These are phyloP conservation scores for Minunthozetes semirufus DNA, from an alignment of 2,888 invertebrate species.

Conservation along the genomic window DNA sequence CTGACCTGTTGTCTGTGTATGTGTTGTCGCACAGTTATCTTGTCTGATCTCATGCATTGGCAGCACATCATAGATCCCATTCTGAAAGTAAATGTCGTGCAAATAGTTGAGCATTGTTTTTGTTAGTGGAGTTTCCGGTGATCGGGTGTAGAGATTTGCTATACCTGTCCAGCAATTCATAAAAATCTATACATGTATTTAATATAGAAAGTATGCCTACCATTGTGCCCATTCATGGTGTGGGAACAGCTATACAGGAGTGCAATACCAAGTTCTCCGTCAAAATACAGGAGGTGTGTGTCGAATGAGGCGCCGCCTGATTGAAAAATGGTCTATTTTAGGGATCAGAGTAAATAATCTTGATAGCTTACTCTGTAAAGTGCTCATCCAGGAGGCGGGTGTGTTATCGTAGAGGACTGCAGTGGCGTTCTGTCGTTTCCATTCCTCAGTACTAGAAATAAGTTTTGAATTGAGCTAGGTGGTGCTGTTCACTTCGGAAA, in stretches of 20 bases:
- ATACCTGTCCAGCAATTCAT: constrained; percentile 2
- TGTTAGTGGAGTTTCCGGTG: constrained; percentile 26
- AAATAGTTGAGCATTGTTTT: constrained; percentile 25
- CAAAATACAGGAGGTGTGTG: constrained; percentile 33
- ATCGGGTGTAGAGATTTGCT: constrained; percentile 33
- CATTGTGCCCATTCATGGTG: constrained; percentile 29
- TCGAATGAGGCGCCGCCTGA: constrained; percentile 32
- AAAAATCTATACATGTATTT: background rate
- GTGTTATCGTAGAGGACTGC: constrained; percentile 11
- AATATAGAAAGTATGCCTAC: background rate
- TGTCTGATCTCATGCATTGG: constrained; percentile 31
- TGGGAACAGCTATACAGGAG: constrained; percentile 32
- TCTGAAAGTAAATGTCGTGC: constrained; percentile 32
- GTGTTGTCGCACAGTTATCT: constrained; percentile 21
- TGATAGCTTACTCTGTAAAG: constrained; percentile 24
- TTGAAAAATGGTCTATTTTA: constrained; percentile 8
- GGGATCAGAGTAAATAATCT: background rate
- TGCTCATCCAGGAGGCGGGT: constrained; percentile 32
- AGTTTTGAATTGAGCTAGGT: constrained; percentile 8
- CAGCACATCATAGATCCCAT: constrained; percentile 34
- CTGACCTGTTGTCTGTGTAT: background rate
- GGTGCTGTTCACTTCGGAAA: no score
- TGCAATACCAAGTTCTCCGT: constrained; percentile 30
- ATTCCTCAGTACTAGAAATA: constrained; percentile 27
- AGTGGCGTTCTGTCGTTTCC: constrained; percentile 35